Conservation (phyloP, 1,140 invertebrate species). For the Megalonaias nervosa region DNA sequence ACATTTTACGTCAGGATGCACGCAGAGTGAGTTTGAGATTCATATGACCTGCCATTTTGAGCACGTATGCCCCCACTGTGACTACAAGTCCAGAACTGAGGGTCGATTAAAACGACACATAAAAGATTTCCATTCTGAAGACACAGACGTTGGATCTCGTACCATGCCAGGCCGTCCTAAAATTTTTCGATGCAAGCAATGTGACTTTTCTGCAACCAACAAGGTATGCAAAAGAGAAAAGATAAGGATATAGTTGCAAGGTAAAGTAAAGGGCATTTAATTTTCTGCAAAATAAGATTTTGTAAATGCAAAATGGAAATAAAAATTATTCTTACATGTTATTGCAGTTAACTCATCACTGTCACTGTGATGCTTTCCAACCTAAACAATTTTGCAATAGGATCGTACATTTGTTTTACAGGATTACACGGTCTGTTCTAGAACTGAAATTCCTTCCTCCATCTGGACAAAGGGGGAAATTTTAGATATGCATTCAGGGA, state of each 20-base stretch:
- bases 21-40: conserved; percentile 67
- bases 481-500: too few species aligned
- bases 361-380: too few species aligned
- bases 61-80: conserved; percentile 73
- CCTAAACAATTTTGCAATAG: too few species aligned
- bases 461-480: too few species aligned
- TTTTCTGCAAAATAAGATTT: neutral
- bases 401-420: too few species aligned
- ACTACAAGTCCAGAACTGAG: conserved; percentile 76
- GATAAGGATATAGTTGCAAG: neutral
- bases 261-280: neutral
- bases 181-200: conserved; percentile 94
- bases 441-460: too few species aligned
- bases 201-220: conserved; percentile 85
- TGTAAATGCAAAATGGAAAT: neutral
- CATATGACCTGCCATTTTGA: conserved; percentile 76
- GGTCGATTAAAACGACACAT: conserved; percentile 77
- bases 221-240: conserved; percentile 74
- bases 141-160: conserved; percentile 82
- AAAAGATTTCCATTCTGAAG: conserved; percentile 73
- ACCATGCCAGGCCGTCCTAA: conserved; percentile 74
- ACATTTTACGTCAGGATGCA: conserved; percentile 48
- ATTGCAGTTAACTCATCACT: too few species aligned
- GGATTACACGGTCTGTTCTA: too few species aligned
- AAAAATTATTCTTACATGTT: too few species aligned